Evolutionary conservation across 2,113 vertebrate genomes (phyloP).

Genomic region (Clarias macrocephalus): DNA sequence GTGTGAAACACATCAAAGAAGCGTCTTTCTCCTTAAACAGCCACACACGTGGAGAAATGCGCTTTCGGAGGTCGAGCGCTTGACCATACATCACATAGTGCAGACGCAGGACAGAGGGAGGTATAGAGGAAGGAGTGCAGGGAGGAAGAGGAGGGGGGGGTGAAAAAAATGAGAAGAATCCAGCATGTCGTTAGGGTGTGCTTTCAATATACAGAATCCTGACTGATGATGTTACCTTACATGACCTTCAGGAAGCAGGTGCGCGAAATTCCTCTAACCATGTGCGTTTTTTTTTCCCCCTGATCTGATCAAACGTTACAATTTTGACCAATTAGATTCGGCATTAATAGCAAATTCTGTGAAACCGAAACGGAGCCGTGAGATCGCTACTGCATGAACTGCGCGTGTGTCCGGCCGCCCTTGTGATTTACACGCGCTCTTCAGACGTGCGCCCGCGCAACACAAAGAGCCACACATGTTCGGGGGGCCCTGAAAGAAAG

Average conservation of each 20-base stretch:
- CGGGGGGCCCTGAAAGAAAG: neutral
- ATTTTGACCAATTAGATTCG: neutral
- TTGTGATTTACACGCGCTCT: constrained; percentile 51
- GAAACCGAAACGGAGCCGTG: neutral
- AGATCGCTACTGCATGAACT: neutral
- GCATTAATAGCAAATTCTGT: neutral
- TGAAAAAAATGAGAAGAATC: constrained; percentile 44
- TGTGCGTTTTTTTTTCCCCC: neutral
- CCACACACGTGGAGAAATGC: neutral
- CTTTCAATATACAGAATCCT: constrained; percentile 6
- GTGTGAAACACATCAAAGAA: constrained; percentile 27
- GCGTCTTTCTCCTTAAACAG: constrained; percentile 3
- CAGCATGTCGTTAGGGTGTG: constrained; percentile 31
- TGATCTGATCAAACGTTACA: neutral
- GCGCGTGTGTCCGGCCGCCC: neutral
- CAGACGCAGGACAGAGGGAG: neutral
- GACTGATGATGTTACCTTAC: constrained; percentile 52
- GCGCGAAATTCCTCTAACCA: neutral
- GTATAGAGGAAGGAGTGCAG: neutral
- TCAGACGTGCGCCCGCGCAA: neutral
- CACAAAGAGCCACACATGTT: constrained; percentile 41
- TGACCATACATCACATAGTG: constrained; percentile 17
- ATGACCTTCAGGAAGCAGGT: constrained; percentile 35
- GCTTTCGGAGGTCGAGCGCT: constrained; percentile 28
- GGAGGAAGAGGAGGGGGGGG: neutral